These are phyloP conservation scores for Sciurus vulgaris DNA, from an alignment of 2,797 vertebrate genomes.

Conservation along the genomic window DNA sequence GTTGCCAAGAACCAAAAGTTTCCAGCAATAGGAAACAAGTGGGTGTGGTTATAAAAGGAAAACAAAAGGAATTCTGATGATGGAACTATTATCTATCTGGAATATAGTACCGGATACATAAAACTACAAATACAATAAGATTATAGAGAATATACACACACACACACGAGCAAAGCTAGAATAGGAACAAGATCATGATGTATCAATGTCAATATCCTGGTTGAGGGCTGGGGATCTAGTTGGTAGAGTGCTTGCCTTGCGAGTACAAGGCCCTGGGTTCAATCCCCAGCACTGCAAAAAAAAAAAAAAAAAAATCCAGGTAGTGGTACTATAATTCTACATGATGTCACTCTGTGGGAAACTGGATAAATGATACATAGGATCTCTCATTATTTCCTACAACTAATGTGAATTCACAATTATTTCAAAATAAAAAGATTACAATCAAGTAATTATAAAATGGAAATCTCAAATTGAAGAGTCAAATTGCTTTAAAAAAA, in stretches of 20 bases:
- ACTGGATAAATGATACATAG: not conserved
- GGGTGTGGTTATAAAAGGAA: not conserved
- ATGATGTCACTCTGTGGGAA: not conserved
- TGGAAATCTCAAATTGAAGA: not conserved
- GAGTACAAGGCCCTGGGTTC: too few relatives aligned
- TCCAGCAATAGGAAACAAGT: not conserved
- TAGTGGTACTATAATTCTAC: not conserved
- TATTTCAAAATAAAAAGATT: constrained; percentile 33
- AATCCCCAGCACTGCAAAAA: too few relatives aligned
- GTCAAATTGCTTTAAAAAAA: not conserved
- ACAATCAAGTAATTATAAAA: constrained; percentile 48
- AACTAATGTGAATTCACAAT: too few relatives aligned
- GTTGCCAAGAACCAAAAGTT: not conserved
- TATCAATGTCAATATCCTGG: not conserved
- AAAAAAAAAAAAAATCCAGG: not conserved
- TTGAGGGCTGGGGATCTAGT: too few relatives aligned
- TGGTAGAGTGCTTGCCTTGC: too few relatives aligned
- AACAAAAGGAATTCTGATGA: not conserved
- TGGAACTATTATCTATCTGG: not conserved
- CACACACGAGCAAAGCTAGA: not conserved
- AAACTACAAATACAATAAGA: not conserved
- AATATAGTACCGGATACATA: not conserved
- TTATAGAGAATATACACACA: not conserved
- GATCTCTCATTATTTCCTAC: not conserved
- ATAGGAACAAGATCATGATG: not conserved